phyloP scores from a whole-genome alignment of 2,113 vertebrate genomes.

The Megaleporinus macrocephalus region DNA sequence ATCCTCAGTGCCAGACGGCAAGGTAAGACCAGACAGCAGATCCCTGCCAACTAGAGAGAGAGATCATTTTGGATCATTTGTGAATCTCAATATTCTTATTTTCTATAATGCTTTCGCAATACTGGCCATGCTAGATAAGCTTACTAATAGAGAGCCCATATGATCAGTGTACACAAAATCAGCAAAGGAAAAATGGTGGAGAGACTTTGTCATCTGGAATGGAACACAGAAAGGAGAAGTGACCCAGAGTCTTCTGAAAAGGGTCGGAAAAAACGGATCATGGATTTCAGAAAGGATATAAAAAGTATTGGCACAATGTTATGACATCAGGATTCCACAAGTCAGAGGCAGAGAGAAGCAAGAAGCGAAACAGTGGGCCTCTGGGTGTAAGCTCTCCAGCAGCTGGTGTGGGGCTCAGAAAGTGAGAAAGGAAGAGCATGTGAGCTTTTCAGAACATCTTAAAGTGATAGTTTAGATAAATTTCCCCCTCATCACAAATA shows the following conservation, averaged over 20 bases:
- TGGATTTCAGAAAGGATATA: background rate
- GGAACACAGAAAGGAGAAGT: background rate
- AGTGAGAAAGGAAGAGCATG: background rate
- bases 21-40: conserved; percentile 32
- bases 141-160: too few relatives aligned
- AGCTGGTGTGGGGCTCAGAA: background rate
- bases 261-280: background rate
- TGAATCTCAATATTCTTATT: too few relatives aligned
- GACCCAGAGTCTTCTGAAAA: too few relatives aligned
- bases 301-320: background rate
- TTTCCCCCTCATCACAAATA: too few relatives aligned
- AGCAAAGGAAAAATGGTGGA: too few relatives aligned
- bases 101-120: too few relatives aligned
- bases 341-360: background rate
- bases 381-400: background rate
- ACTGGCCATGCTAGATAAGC: too few relatives aligned
- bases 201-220: background rate
- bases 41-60: conserved; percentile 23
- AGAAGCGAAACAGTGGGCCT: background rate
- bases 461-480: too few relatives aligned
- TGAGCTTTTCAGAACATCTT: background rate
- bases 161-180: too few relatives aligned
- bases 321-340: background rate
- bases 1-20: conserved; percentile 69
- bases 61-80: background rate